Base-by-base conservation (phyloP, 2,888 invertebrate species). In the Antheraea assamensis region DNA sequence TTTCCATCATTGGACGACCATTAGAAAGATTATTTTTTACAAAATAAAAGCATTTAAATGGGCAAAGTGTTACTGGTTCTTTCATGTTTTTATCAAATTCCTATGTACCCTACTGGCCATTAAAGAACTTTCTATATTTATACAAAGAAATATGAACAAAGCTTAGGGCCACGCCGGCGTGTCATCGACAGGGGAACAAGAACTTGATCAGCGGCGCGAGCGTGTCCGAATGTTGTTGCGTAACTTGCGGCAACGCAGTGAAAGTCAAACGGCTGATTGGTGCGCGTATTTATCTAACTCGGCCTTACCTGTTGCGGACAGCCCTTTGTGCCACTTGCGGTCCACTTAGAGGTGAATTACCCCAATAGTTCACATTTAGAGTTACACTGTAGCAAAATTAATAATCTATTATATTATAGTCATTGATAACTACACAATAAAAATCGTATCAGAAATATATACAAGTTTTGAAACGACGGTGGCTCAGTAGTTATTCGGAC, bases 221-320 rank as follows among this genome's bases (percentile, higher is more conserved):
- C 58, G 58, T 24, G n/a, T 13, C 30, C 27, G 30, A 30, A 64
- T 27, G 61, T 64, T 27, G 61, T 64, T 64, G 61, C 61, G 61
- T 64, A 27, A 64, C 61, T 24, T 58, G 80, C 82, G 81, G 79
- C 71, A 72, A 79, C 79, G 80, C 81, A 81, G 88, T 87, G 87
- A 87, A 87, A 87, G 88, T 87, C 74, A 78, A 70, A 74, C 79
- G 79, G 61, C 61, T 64, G 61, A 64, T 30, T 17, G 61, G 61
- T 5, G 27, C 27, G 61, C 61, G 61, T 64, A 64, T 30, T 30
- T 64, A 64, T 27, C 30, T 64, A 71, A 71, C 71, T 71, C 24
- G n/a, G 24, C 49, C 19, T 70, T 70, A 70, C 49, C 49, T 70
- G 70, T 42, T 24, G 61, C 30, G 61, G 61, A 64, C 61, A 64